Base-by-base conservation (phyloP, 1,140 invertebrate genomes). In the Lucilia sericata region DNA sequence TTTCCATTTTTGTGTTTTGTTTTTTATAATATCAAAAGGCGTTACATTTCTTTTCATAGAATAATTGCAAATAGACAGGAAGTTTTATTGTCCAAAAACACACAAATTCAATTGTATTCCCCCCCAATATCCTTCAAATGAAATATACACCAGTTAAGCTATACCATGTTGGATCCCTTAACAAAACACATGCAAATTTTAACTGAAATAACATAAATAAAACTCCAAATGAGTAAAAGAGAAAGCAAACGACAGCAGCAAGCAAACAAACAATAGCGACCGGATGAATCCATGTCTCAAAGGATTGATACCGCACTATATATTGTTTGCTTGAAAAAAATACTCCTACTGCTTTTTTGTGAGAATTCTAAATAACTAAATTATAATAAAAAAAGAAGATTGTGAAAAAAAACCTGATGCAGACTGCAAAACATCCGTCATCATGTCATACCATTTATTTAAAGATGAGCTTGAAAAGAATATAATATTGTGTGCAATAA, bases 281-380 rank as follows among this genome's bases (percentile, higher is more conserved):
- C 76, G 76, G 76, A 80, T 80, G 76, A 80, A 80, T 80, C 76
- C 76, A 80, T 80, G 42, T 80, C 76, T 80, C 76, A 80, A 80
- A 80, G 76, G 76, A 80, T 80, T 80, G 17, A 80, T 80, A 49
- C 76, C 76, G 76, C 76, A 49, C 19, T 5, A 19, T 17, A 12
- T 76, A 51, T 2, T 21, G 5, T n/a, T 25, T 25, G 7, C 21
- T 21, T 70, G 0, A 12, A 60, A 60, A n/a, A 60, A 60, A 9
- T 42, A 47, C 75, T 19, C 14, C 34, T n/a, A n/a, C 36, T 42
- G 5, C 55, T 17, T 60, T 60, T 70, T 70, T 21, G 60, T 19
- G 19, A 70, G 7, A 19, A 70, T 70, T 70, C 60, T 70, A 70
- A 19, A 21, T 10, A 70, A 70, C 1, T 19, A 70, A 60, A 60